phyloP scores from a whole-genome alignment of 2,888 invertebrate species.

The Mythimna albipuncta region DNA sequence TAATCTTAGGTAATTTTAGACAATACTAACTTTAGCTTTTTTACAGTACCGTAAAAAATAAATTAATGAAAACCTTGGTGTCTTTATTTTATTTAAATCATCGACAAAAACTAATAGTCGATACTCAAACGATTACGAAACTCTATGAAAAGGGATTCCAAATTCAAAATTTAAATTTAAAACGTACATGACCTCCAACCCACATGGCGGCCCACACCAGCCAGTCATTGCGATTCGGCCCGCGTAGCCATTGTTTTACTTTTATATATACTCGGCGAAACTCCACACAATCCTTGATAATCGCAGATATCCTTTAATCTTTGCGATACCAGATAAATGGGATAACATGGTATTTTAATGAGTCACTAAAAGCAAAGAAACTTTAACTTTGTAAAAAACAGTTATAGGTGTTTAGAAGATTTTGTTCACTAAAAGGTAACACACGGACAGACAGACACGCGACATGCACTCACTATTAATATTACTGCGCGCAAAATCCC shows the following conservation, averaged over 20 bases:
- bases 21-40: no score
- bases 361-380: neutral
- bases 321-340: neutral
- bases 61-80: neutral
- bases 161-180: slow-evolving; percentile 78
- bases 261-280: slow-evolving; percentile 77
- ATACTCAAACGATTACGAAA: slow-evolving; percentile 42
- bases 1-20: neutral
- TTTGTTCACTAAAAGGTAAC: slow-evolving; percentile 1
- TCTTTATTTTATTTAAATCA: neutral
- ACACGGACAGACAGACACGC: slow-evolving; percentile 23
- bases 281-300: slow-evolving; percentile 64
- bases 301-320: slow-evolving; percentile 63
- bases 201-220: slow-evolving; percentile 87
- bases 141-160: slow-evolving; percentile 66
- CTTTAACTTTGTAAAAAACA: neutral
- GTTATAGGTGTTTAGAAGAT: slow-evolving; percentile 6
- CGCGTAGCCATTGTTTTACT: slow-evolving; percentile 87
- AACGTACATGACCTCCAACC: slow-evolving; percentile 86
- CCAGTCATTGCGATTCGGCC: slow-evolving; percentile 84
- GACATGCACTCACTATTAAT: slow-evolving; percentile 10
- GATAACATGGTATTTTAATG: neutral
- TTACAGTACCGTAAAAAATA: no score
- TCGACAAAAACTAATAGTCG: slow-evolving; percentile 3
- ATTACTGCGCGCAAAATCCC: slow-evolving; percentile 16